Percentiles rank a stretch among this genome's conserved stretches.
Evolutionary conservation across 2,797 vertebrate genomes (phyloP).

Genomic region (Pseudopleuronectes americanus): DNA sequence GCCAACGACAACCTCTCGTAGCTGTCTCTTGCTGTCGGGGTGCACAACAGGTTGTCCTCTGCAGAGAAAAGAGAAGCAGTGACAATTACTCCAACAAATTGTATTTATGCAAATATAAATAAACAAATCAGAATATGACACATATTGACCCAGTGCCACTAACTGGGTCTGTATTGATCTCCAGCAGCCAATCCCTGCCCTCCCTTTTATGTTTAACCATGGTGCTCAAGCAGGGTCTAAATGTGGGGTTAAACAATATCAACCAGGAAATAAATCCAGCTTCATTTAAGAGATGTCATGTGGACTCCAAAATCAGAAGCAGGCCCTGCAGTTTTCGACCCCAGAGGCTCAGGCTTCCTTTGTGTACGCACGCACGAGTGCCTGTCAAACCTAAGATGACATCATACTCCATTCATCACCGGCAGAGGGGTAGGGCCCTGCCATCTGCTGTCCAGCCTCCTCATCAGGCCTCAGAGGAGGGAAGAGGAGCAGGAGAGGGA

Average conservation of each 20-base stretch:
- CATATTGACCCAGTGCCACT: conserved; percentile 36
- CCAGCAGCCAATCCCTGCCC: conserved; percentile 34
- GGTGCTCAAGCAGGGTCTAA: conserved; percentile 33
- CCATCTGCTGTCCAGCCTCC: conserved; percentile 92
- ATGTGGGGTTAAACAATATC: conserved; percentile 87
- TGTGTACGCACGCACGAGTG: conserved; percentile 84
- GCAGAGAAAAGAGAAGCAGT: conserved; percentile 60
- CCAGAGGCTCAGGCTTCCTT: conserved; percentile 88
- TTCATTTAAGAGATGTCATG: conserved; percentile 92
- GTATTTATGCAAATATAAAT: conserved; percentile 9
- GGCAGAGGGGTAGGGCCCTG: conserved; percentile 87
- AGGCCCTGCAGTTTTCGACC: conserved; percentile 87
- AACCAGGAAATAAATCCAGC: conserved; percentile 92
- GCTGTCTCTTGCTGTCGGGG: conserved; percentile 97
- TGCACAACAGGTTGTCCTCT: conserved; percentile 97
- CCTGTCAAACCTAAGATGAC: conserved; percentile 95
- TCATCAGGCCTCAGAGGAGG: conserved; percentile 75
- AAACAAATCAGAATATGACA: conserved; percentile 24
- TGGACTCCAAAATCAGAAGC: conserved; percentile 92
- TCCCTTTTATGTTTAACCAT: conserved; percentile 14
- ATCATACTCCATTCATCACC: conserved; percentile 97
- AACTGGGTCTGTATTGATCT: conserved; percentile 50
- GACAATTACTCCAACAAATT: neutral
- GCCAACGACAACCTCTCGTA: conserved; percentile 97
- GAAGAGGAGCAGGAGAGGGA: conserved; percentile 59